Evolutionary conservation across 2,888 invertebrate species (phyloP).

Genomic region (Coelopa pilipes): DNA sequence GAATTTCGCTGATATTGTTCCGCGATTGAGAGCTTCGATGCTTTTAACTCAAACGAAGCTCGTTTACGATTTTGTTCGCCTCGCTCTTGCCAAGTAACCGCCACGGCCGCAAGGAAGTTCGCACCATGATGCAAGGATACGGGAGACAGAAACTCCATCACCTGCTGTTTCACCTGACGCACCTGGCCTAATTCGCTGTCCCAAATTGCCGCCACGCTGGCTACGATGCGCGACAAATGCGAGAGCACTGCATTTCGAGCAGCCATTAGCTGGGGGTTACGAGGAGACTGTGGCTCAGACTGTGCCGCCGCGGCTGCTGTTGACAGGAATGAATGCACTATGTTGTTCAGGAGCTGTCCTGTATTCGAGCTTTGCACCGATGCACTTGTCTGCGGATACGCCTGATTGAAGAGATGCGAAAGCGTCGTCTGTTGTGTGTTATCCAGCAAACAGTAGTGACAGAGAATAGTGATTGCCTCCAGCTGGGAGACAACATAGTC

Average conservation of each 20-base stretch:
- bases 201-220: slow-evolving; percentile 83
- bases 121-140: slow-evolving; percentile 84
- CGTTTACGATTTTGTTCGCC: slow-evolving; percentile 68
- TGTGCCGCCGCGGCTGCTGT: slow-evolving; percentile 52
- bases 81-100: slow-evolving; percentile 86
- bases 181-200: slow-evolving; percentile 73
- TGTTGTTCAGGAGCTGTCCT: slow-evolving; percentile 81
- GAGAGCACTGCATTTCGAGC: slow-evolving; percentile 81
- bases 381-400: slow-evolving; percentile 69
- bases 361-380: slow-evolving; percentile 71
- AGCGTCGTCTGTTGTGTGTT: slow-evolving; percentile 71
- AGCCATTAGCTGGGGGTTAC: slow-evolving; percentile 64
- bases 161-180: slow-evolving; percentile 75
- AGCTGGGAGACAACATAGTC: slow-evolving; percentile 83
- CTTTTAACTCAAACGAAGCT: slow-evolving; percentile 63
- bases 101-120: slow-evolving; percentile 83
- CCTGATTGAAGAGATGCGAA: slow-evolving; percentile 71
- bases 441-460: slow-evolving; percentile 81
- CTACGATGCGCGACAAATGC: slow-evolving; percentile 83
- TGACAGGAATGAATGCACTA: slow-evolving; percentile 84
- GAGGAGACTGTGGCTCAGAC: slow-evolving; percentile 55
- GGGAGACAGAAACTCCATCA: slow-evolving; percentile 85
- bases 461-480: slow-evolving; percentile 80
- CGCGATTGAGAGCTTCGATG: slow-evolving; percentile 50
- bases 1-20: slow-evolving; percentile 64